Base-by-base conservation (phyloP, 2,113 vertebrate genomes). In the Podilymbus podiceps region DNA sequence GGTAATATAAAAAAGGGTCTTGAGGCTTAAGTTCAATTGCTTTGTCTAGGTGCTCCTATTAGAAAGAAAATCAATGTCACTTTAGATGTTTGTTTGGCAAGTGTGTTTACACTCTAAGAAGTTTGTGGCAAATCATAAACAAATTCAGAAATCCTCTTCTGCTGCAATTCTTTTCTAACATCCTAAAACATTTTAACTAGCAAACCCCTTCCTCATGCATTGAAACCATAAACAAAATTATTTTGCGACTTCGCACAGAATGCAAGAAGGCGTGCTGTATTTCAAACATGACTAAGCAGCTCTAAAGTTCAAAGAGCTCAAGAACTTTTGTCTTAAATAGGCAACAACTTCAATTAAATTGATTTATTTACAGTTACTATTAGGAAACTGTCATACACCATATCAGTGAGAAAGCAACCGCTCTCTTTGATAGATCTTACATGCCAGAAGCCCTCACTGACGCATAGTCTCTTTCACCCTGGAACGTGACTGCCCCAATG, bases 41-140 rank as follows among this genome's bases (percentile, higher is more conserved):
- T 98, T 98, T 99, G 97, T 99, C 99, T 97, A 99, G 97, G 97
- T 99, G 99, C 90, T 99, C 98, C 99, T 99, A 95, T 93, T 96
- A 96, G 77, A 97, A 94, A 98, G 67, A 96, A 96, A 91, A 96
- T 40, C 21, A 59, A 62, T 23, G 81, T 95, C 69, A 94, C 40
- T 85, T 89, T 9, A 66, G 42, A 44, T 49, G 71, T 46, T 78
- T 85, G 18, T 38, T 91, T 87, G 49, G 79, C n/a, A 83, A 74
- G 12, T 5, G 47, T 47, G 25, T 58, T 90, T 53, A 89, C 67
- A 94, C 58, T 76, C 55, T 90, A 92, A 83, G 68, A 40, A 89
- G 47, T 44, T 55, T 89, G 46, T 38, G 96, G 89, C 53, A 94
- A 91, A 66, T 53, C 35, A 86, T 35, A 68, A 59, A 80, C 25